phyloP scores from a whole-genome alignment of 2,888 invertebrate genomes.

The Athrips mouffetella region DNA sequence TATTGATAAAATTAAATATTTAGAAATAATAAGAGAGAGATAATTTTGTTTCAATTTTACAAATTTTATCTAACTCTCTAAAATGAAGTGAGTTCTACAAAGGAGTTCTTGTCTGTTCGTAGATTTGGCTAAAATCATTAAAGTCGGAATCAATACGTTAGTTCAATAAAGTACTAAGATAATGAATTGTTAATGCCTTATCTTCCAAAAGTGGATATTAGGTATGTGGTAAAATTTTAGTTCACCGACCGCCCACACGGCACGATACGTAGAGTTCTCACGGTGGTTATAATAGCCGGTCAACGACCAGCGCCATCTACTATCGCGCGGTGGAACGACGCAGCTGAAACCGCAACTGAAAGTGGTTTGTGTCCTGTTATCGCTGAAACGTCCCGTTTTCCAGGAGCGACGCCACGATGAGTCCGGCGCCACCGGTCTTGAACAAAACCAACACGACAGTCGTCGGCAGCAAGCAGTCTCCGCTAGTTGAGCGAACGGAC shows the following conservation, averaged over 20 bases:
- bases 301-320: slow-evolving; percentile 54
- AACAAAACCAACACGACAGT: slow-evolving; percentile 57
- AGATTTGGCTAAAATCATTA: too few species aligned
- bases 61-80: too few species aligned
- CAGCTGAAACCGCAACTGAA: slow-evolving; percentile 42
- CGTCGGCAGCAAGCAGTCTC: slow-evolving; percentile 57
- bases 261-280: neutral
- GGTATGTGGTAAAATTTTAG: neutral
- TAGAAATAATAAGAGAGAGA: too few species aligned
- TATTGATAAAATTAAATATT: too few species aligned
- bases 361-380: slow-evolving; percentile 46
- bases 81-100: too few species aligned
- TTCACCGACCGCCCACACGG: neutral
- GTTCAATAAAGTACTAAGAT: too few species aligned
- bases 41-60: too few species aligned
- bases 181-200: too few species aligned
- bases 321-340: slow-evolving; percentile 47
- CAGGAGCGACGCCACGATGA: slow-evolving; percentile 72
- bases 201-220: neutral
- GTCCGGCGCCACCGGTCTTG: slow-evolving; percentile 64
- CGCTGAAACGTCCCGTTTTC: slow-evolving; percentile 66
- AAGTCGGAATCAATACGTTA: too few species aligned
- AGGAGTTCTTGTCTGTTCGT: too few species aligned
- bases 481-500: slow-evolving; percentile 41
- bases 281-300: neutral